These are phyloP conservation scores for Lasioglossum vierecki DNA, from an alignment of 2,888 invertebrate species.

Conservation along the genomic window DNA sequence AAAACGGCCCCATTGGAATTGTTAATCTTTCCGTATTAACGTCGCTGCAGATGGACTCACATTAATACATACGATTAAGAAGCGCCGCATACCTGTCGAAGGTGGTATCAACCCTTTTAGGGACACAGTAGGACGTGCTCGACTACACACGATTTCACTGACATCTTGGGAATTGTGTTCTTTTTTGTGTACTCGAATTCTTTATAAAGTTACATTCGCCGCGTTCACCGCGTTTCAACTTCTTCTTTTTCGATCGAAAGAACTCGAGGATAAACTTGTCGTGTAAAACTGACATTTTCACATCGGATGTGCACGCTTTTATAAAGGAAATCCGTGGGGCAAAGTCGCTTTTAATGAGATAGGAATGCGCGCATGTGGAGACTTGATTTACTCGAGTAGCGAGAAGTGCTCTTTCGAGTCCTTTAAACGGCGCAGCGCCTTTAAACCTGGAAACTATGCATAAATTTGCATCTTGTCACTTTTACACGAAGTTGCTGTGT, in stretches of 20 bases:
- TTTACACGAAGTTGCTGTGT: not conserved
- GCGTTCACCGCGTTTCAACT: not conserved
- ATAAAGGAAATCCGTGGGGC: not conserved
- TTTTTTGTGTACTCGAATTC: not conserved
- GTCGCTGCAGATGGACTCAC: not conserved
- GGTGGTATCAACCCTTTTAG: not conserved
- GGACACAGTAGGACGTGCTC: not conserved
- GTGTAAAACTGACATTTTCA: too few relatives aligned
- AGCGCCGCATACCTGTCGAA: not conserved
- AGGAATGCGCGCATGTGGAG: not conserved
- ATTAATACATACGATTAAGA: slow-evolving; percentile 2
- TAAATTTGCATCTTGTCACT: slow-evolving; percentile 8
- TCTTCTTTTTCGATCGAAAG: not conserved
- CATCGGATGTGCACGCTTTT: too few relatives aligned
- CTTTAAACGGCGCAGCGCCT: not conserved
- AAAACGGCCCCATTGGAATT: slow-evolving; percentile 2
- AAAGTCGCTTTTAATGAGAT: not conserved
- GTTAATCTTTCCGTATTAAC: not conserved
- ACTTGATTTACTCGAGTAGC: not conserved
- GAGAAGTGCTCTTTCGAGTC: not conserved
- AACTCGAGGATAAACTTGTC: not conserved
- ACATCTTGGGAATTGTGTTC: not conserved
- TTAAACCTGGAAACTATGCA: slow-evolving; percentile 1
- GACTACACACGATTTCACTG: not conserved
- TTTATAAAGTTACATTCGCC: not conserved